Conservation (phyloP, 2,888 invertebrate genomes). For the Carabus problematicus region DNA sequence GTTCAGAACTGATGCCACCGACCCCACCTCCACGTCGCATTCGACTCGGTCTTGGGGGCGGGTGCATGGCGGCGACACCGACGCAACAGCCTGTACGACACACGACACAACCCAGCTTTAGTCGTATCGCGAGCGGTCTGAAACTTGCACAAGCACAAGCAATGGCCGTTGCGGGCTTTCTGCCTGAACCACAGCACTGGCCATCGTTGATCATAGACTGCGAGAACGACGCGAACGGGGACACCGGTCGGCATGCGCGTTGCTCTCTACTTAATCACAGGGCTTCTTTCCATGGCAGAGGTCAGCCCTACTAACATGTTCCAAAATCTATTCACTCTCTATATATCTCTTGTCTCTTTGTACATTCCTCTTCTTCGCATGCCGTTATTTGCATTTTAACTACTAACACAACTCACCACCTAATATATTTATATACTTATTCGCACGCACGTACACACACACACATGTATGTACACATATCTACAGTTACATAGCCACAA, state of each 20-base stretch:
- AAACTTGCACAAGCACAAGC: constrained; percentile 76
- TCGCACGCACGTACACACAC: constrained; percentile 3
- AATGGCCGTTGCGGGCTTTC: constrained; percentile 74
- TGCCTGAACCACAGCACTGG: constrained; percentile 63
- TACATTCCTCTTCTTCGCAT: neutral
- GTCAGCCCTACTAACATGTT: constrained; percentile 59
- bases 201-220: constrained; percentile 48
- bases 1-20: constrained; percentile 69
- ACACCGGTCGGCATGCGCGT: constrained; percentile 56
- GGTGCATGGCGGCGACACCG: constrained; percentile 53
- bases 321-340: neutral
- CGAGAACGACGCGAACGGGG: constrained; percentile 52
- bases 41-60: constrained; percentile 56
- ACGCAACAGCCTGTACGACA: constrained; percentile 45
- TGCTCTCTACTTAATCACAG: constrained; percentile 63
- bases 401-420: neutral
- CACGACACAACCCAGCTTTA: constrained; percentile 56
- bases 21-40: constrained; percentile 66
- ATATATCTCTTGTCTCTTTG: neutral
- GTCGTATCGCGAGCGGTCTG: constrained; percentile 72
- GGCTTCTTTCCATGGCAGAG: constrained; percentile 72
- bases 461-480: neutral
- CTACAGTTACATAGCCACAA: no score
- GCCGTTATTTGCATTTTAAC: neutral
- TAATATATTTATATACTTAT: neutral